Evolutionary conservation across 2,113 vertebrate species (phyloP).

Genomic region (Suricata suricatta): DNA sequence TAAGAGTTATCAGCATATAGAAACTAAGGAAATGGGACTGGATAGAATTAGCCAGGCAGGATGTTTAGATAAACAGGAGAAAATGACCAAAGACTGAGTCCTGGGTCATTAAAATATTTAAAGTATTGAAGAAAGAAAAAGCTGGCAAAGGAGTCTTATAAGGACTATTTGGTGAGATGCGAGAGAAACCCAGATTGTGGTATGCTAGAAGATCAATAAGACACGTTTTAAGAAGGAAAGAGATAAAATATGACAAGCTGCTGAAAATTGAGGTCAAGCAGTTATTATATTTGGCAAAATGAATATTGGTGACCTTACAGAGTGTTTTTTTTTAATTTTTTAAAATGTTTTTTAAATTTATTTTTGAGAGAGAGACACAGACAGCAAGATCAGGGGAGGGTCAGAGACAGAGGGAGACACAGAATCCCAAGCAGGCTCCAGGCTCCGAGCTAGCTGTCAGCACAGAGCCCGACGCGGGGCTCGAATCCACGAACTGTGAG

Average conservation of each 20-base stretch:
- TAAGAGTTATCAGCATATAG: neutral
- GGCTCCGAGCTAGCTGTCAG: too few relatives aligned
- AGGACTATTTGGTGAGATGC: neutral
- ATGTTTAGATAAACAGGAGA: neutral
- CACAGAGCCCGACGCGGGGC: too few relatives aligned
- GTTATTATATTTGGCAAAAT: neutral
- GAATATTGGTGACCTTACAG: neutral
- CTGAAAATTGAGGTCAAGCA: neutral
- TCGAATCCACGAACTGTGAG: too few relatives aligned
- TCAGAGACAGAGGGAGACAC: too few relatives aligned
- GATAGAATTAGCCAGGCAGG: neutral
- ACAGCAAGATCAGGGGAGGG: too few relatives aligned
- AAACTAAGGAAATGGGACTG: neutral
- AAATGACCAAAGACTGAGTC: neutral
- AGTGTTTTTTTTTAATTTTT: neutral
- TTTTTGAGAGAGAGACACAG: too few relatives aligned
- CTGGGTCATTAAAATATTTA: neutral
- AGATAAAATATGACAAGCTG: neutral
- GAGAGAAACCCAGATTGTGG: neutral
- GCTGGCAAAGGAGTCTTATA: neutral
- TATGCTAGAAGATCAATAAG: neutral
- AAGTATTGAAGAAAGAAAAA: neutral
- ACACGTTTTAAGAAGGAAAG: neutral
- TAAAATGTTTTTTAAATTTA: too few relatives aligned
- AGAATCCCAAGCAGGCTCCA: too few relatives aligned